A percentile compares a stretch with the other conserved stretches of the same genome.
Evolutionary conservation across 2,888 invertebrate genomes (phyloP).

Genomic region (Pristionchus exspectatus): DNA sequence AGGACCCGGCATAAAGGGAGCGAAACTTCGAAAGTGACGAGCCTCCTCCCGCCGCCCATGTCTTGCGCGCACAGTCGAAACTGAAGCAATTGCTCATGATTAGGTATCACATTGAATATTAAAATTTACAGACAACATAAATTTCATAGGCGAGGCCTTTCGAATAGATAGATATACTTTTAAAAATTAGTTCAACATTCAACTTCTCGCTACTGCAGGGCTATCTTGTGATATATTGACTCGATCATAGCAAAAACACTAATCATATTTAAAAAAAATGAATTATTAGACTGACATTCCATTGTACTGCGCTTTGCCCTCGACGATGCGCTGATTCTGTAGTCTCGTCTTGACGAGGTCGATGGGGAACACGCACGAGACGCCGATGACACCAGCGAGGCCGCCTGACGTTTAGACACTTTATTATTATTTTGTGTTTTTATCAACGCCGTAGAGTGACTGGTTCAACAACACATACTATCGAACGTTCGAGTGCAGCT

Average conservation of each 20-base stretch:
- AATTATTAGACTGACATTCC: constrained; percentile 86
- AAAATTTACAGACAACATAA: too few species aligned
- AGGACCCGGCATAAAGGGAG: constrained; percentile 86
- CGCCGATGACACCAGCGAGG: constrained; percentile 97
- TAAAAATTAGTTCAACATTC: too few species aligned
- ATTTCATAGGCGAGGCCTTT: too few species aligned
- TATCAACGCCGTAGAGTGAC: too few species aligned
- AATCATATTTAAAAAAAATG: neutral
- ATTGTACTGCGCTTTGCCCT: constrained; percentile 92
- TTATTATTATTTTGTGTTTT: neutral
- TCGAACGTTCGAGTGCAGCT: too few species aligned
- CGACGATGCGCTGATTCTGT: constrained; percentile 93
- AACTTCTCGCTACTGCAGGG: too few species aligned
- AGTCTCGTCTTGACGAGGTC: constrained; percentile 97
- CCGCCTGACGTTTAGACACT: constrained; percentile 83
- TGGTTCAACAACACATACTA: too few species aligned
- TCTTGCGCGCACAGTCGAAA: constrained; percentile 95
- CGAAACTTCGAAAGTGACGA: constrained; percentile 65
- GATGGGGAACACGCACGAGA: constrained; percentile 94
- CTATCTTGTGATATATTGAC: too few species aligned
- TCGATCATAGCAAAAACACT: too few species aligned
- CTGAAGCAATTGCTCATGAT: constrained; percentile 82
- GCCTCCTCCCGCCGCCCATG: constrained; percentile 90
- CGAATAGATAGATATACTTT: too few species aligned
- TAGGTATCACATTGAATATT: too few species aligned